Evolutionary conservation across 2,113 vertebrate genomes (phyloP).

Genomic region (Leucoraja erinaceus): DNA sequence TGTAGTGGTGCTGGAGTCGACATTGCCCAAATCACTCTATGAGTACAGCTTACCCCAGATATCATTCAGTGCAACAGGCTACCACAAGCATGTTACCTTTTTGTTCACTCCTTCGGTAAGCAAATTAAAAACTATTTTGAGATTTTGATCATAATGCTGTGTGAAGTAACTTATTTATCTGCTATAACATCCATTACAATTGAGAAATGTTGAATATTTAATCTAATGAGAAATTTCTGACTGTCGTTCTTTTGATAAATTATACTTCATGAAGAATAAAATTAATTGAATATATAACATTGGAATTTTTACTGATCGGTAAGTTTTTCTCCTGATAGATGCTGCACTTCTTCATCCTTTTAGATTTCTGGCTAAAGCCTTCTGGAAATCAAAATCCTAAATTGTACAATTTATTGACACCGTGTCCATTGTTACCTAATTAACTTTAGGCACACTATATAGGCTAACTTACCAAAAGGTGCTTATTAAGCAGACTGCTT

Average conservation of each 20-base stretch:
- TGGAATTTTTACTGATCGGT: background rate
- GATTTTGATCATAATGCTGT: background rate
- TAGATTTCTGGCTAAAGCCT: background rate
- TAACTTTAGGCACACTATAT: constrained; percentile 3
- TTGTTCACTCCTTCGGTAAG: constrained; percentile 85
- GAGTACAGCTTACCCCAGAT: constrained; percentile 86
- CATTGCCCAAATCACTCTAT: constrained; percentile 78
- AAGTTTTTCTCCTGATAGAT: background rate
- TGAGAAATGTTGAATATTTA: no score
- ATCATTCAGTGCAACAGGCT: constrained; percentile 78
- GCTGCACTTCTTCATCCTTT: background rate
- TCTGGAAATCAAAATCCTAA: background rate
- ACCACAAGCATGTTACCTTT: constrained; percentile 88
- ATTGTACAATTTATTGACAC: background rate
- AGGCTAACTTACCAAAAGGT: background rate
- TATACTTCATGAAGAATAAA: background rate
- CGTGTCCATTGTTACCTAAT: background rate
- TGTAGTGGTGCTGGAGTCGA: constrained; percentile 79
- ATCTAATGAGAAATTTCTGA: background rate
- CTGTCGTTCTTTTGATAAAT: background rate
- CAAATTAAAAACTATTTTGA: constrained; percentile 12
- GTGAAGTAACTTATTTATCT: background rate
- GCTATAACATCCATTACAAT: background rate
- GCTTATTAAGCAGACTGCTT: background rate
- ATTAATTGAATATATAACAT: background rate